Evolutionary conservation across 2,888 invertebrate species (phyloP), one percentile per base, ranked within the genome.

Genomic region (Hesperia comma): DNA sequence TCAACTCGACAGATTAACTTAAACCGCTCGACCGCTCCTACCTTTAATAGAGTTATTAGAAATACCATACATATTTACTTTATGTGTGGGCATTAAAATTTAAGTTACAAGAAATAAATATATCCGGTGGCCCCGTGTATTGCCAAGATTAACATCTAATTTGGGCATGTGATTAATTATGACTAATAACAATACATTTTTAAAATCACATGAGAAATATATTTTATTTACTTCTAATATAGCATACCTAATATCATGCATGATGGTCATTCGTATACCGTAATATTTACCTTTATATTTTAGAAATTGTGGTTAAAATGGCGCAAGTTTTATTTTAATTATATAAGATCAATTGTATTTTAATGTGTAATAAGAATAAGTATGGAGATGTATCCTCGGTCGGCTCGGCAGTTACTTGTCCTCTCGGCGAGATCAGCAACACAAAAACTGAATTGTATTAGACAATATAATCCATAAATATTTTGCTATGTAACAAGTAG

Each of bases 381-480:
- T 57, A 53, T 64, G 63, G 63, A 64, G 63, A 64, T 64, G 17
- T 63, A 51, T 32, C 57, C 32, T 6, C 26, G 57, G 63, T 51
- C 56, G 63, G 57, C 51, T 58, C 57, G 49, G 51, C 49, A 64
- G 57, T 57, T 14, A 56, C 51, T 57, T 57, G 57, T 58, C 57
- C 63, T 63, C 57, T 64, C 63, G 51, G 57, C 57, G 63, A 51
- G 57, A 51, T 57, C 63, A 63, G 57, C 56, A 57, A 54, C 43
- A 21, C 37, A 15, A 64, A 57, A 21, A 57, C 37, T 64, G 56
- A 32, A 64, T 64, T 64, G 63, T 64, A 64, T 64, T 64, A 64
- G 63, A 64, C 63, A 64, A 57, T 57, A 64, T 63, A 57, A 63
- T 63, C 63, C 64, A 64, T 64, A 58, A 64, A 64, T 64, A 64